A percentile compares a stretch with the other conserved stretches of the same genome.
Evolutionary conservation across 2,113 vertebrate species (phyloP).

Genomic region (Verasper variegatus): DNA sequence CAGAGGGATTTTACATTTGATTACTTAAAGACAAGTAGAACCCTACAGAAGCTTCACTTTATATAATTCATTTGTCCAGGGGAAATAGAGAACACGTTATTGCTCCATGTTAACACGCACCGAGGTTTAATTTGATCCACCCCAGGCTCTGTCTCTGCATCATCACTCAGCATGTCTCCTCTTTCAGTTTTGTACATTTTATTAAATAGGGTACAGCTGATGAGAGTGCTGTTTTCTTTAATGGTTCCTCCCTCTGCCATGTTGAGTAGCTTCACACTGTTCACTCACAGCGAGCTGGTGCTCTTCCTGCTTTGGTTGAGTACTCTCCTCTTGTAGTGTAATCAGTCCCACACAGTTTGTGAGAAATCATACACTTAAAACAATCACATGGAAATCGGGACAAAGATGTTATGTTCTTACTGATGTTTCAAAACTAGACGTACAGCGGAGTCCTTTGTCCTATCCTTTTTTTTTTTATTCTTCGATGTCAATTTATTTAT

Average conservation of each 20-base stretch:
- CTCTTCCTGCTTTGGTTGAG: constrained; percentile 40
- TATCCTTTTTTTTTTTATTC: background rate
- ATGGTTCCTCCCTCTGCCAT: constrained; percentile 45
- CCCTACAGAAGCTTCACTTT: no score
- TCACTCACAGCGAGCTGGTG: constrained; percentile 19
- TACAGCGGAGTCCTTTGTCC: background rate
- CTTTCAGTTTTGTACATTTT: constrained; percentile 31
- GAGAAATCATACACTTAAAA: constrained; percentile 17
- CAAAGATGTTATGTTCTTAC: background rate
- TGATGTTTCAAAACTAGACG: background rate
- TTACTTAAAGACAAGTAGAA: no score
- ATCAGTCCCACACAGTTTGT: constrained; percentile 37
- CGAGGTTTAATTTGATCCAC: background rate
- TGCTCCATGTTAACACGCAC: background rate
- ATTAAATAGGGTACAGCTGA: constrained; percentile 51
- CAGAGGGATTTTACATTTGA: no score
- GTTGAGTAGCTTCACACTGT: constrained; percentile 33
- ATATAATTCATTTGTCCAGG: no score
- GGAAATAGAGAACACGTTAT: background rate
- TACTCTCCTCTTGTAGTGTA: constrained; percentile 26
- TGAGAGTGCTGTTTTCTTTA: constrained; percentile 24
- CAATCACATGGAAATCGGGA: background rate
- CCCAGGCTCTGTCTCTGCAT: background rate
- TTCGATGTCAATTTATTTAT: background rate
- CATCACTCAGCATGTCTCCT: constrained; percentile 11